Base-by-base conservation (phyloP, 1,140 invertebrate species). In the Hylaeus volcanicus region DNA sequence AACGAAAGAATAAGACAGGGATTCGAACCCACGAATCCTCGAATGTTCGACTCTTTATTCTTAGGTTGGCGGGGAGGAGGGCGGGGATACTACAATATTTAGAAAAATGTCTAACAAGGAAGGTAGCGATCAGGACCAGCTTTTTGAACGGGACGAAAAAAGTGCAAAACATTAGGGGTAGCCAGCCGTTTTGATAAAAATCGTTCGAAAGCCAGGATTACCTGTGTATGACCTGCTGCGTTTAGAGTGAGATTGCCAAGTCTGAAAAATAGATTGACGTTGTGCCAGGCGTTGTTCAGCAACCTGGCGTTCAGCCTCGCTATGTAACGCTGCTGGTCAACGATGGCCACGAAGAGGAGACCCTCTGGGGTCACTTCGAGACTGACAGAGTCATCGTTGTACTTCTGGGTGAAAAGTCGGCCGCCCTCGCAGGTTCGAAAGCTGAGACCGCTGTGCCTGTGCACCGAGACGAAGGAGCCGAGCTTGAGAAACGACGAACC, bases 231-330 rank as follows among this genome's bases (percentile, higher is more conserved):
- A n/a, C 94, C 94, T 81, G 94, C 93, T 5, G 95, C 92, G 86
- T 92, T 94, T 68, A 96, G 91, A 3, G 95, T 95, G 12, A 96
- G 93, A 91, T 96, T 96, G 3, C 95, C 96, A 48, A 96, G 93
- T 83, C 94, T 93, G 86, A 94, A 96, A 58, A 95, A 92, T 15
- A 97, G 92, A 88, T 95, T 95, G n/a, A 97, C 95, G 86, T 94
- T 96, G 91, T 97, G 96, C 97, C 97, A 98, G 85, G 93, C 94
- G 92, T 97, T 97, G 93, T 97, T 95, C 14, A 97, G 93, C 74
- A 96, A 94, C 84, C 95, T 94, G 53, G 94, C 95, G 69, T 93
- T 94, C n/a, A 97, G 92, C 69, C 92, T 93, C 1, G 95, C 94
- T 79, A 96, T 95, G 86, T 95, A 95, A 48, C 93, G 92, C 83